phyloP scores from a whole-genome alignment of 1,140 invertebrate species.

The Polyergus mexicanus region DNA sequence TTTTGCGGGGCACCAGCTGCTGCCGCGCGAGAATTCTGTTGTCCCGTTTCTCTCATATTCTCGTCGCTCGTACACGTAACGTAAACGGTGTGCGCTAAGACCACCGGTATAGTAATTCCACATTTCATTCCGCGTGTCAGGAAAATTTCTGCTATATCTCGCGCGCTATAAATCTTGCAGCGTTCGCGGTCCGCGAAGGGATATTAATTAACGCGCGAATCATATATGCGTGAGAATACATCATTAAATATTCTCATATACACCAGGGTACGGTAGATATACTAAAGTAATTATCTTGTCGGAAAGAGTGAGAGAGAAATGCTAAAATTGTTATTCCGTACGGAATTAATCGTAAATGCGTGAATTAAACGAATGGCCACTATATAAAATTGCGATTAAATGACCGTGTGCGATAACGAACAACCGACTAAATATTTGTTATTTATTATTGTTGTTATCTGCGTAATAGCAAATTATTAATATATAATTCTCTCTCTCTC shows the following conservation, averaged over 20 bases:
- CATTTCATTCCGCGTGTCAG: slow-evolving; percentile 60
- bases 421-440: slow-evolving; percentile 1
- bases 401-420: slow-evolving; percentile 6
- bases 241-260: slow-evolving; percentile 48
- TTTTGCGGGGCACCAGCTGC: slow-evolving; percentile 50
- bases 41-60: slow-evolving; percentile 30
- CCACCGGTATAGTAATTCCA: slow-evolving; percentile 51
- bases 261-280: slow-evolving; percentile 13
- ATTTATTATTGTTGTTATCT: slow-evolving; percentile 22
- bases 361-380: slow-evolving; percentile 39
- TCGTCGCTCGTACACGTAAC: neutral
- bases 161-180: slow-evolving; percentile 64
- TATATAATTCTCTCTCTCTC: slow-evolving; percentile 6
- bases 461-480: slow-evolving; percentile 34
- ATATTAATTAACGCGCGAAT: slow-evolving; percentile 76
- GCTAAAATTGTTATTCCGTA: slow-evolving; percentile 5
- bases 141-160: slow-evolving; percentile 62
- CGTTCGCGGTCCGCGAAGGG: slow-evolving; percentile 66
- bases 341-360: slow-evolving; percentile 59
- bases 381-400: slow-evolving; percentile 57
- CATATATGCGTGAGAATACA: slow-evolving; percentile 39
- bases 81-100: slow-evolving; percentile 44
- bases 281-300: slow-evolving; percentile 54
- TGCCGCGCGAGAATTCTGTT: slow-evolving; percentile 29
- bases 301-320: neutral